A percentile compares a stretch with the other conserved stretches of the same genome.
These are phyloP conservation scores for Petrocephalus schoutedeni DNA, from an alignment of 2,797 vertebrate species.

Conservation along the genomic window DNA sequence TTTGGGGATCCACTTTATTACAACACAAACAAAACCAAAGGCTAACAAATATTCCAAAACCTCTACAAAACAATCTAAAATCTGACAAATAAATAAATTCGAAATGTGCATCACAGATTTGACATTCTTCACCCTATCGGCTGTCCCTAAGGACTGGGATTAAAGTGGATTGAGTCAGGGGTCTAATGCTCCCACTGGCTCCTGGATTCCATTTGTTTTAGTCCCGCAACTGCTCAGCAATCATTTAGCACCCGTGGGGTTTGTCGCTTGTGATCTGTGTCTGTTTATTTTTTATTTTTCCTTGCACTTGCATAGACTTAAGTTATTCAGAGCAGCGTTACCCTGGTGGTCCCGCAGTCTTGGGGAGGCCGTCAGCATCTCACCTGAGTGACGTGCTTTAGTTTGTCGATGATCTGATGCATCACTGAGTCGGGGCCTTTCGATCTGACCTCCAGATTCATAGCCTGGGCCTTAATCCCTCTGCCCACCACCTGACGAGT, in stretches of 20 bases:
- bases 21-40: neutral
- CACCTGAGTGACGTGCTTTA: constrained; percentile 86
- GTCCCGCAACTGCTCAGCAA: neutral
- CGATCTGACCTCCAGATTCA: constrained; percentile 83
- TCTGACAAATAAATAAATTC: neutral
- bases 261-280: neutral
- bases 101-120: neutral
- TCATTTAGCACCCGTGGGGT: constrained; percentile 7
- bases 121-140: neutral
- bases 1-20: neutral
- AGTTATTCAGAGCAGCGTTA: neutral
- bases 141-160: neutral
- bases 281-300: neutral
- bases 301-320: neutral
- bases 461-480: constrained; percentile 76
- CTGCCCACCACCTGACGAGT: constrained; percentile 74
- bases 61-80: neutral
- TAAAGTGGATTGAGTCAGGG: neutral
- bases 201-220: neutral
- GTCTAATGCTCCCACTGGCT: neutral
- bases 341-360: neutral
- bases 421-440: constrained; percentile 75
- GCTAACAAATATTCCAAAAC: neutral
- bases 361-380: constrained; percentile 31
- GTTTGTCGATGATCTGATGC: constrained; percentile 83